These are phyloP conservation scores for Dinomys branickii DNA, from an alignment of 2,113 vertebrate species.

Conservation along the genomic window DNA sequence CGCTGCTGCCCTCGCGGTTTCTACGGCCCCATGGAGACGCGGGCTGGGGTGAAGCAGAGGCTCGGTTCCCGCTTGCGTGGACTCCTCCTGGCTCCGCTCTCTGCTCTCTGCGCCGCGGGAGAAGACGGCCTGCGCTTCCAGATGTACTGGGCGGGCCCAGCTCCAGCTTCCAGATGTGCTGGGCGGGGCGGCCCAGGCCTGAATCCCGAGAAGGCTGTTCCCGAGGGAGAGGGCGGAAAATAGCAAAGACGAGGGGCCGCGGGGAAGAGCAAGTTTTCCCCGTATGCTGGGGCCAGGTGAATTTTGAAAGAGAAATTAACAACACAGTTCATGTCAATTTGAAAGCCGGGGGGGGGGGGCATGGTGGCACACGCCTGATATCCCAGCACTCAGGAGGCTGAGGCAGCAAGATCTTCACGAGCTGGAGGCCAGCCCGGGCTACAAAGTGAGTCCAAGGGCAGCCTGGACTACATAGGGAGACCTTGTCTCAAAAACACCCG, in stretches of 20 bases:
- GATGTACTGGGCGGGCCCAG: slow-evolving; percentile 78
- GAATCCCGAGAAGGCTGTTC: not conserved
- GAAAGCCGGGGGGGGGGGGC: not conserved
- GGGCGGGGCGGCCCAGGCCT: not conserved
- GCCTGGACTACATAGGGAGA: not conserved
- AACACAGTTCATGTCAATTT: not conserved
- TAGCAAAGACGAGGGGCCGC: not conserved
- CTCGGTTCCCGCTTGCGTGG: slow-evolving; percentile 72
- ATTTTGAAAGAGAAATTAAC: slow-evolving; percentile 11
- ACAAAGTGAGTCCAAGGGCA: not conserved
- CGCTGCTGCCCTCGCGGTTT: slow-evolving; percentile 68
- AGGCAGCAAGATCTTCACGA: not conserved
- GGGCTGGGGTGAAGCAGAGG: slow-evolving; percentile 63
- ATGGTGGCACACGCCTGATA: not conserved
- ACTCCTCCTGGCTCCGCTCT: slow-evolving; percentile 61
- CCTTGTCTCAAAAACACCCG: not conserved
- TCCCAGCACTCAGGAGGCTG: not conserved
- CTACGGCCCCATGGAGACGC: slow-evolving; percentile 79
- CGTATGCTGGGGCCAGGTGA: not conserved
- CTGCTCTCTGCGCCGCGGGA: too few species aligned
- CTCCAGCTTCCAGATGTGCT: slow-evolving; percentile 86
- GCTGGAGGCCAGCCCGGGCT: not conserved
- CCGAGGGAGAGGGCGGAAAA: slow-evolving; percentile 20
- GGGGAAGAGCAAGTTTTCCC: slow-evolving; percentile 45
- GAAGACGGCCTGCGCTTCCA: slow-evolving; percentile 78